Base-by-base conservation (phyloP, 2,113 vertebrate genomes). In the Probosciger aterrimus region DNA sequence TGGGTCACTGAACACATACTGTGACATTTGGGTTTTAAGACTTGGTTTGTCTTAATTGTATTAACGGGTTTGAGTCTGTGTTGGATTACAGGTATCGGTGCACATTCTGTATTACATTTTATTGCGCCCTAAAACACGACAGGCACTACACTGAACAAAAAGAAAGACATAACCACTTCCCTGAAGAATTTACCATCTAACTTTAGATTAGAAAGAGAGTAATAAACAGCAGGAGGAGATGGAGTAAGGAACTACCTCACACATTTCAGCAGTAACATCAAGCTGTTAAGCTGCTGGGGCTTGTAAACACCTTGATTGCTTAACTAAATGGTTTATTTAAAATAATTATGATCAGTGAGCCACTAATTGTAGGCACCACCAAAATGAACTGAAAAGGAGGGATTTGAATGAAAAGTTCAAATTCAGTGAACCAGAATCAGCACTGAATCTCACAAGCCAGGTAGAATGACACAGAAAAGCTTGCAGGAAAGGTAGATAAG, bases 161-260 rank as follows among this genome's bases (percentile, higher is more conserved):
- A 86, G 63, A 83, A 93, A 90, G 77, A 62, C 57, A 37, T 76
- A 88, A 90, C 76, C 57, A 71, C 62, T 92, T 88, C 77, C 57
- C 80, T 37, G 39, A 94, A 86, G 69, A 94, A 74, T 91, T 93
- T 94, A 86, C 77, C 73, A 49, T 91, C 73, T 92, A 77, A 94
- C 41, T 90, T 96, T 71, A 94, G 86, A 94, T 95, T 94, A 79
- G 85, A 94, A 92, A 82, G 57, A 70, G 35, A 76, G 73, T 65
- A 94, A 91, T 96, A 94, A 96, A 97, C 96, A 96, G 92, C 93
- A 95, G 95, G 94, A 96, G 80, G 64, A 94, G 83, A 82, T n/a
- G 92, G 37, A 82, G 52, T 82, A 64, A 91, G 95, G 88, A 95
- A 79, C 62, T 89, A 87, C 80, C 88, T 96, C 69, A 49, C 77